Percentiles rank a stretch among this genome's conserved stretches.
Evolutionary conservation across 2,797 vertebrate genomes (phyloP).

Genomic region (Acestrorhynchus altus): DNA sequence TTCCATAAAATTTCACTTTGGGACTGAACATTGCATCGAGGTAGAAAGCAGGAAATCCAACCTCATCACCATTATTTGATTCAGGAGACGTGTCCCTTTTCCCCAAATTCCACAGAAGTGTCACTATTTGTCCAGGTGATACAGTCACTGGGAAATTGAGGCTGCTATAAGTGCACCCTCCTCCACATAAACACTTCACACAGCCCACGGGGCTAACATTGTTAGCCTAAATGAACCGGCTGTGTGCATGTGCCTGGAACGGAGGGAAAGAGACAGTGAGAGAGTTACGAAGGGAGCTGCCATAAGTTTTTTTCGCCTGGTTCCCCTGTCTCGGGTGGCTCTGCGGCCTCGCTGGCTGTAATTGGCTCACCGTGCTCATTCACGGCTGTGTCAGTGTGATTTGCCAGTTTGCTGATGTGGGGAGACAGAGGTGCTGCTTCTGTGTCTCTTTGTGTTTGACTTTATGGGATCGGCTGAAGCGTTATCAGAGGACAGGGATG

Average conservation of each 20-base stretch:
- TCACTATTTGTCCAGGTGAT: slow-evolving; percentile 52
- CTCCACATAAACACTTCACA: slow-evolving; percentile 20
- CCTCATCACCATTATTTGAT: neutral
- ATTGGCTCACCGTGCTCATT: slow-evolving; percentile 60
- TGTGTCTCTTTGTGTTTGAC: slow-evolving; percentile 61
- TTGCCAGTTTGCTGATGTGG: slow-evolving; percentile 57
- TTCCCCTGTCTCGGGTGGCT: slow-evolving; percentile 36
- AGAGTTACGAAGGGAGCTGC: slow-evolving; percentile 6
- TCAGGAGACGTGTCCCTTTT: neutral
- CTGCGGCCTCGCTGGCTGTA: slow-evolving; percentile 47
- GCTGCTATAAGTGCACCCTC: slow-evolving; percentile 44
- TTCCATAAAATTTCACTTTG: neutral
- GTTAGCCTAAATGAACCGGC: slow-evolving; percentile 36
- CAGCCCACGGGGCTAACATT: slow-evolving; percentile 48
- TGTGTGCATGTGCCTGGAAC: slow-evolving; percentile 18
- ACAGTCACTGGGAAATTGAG: slow-evolving; percentile 46
- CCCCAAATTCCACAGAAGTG: slow-evolving; percentile 35
- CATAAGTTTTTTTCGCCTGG: slow-evolving; percentile 21
- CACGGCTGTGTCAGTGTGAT: slow-evolving; percentile 59
- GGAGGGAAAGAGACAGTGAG: slow-evolving; percentile 21
- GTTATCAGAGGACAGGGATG: slow-evolving; percentile 38
- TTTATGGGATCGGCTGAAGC: slow-evolving; percentile 53
- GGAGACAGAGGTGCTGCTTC: slow-evolving; percentile 58
- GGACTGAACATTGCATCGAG: neutral
- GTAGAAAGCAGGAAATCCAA: neutral